phyloP scores from a whole-genome alignment of 2,113 vertebrate genomes.

The Cathartes aura region DNA sequence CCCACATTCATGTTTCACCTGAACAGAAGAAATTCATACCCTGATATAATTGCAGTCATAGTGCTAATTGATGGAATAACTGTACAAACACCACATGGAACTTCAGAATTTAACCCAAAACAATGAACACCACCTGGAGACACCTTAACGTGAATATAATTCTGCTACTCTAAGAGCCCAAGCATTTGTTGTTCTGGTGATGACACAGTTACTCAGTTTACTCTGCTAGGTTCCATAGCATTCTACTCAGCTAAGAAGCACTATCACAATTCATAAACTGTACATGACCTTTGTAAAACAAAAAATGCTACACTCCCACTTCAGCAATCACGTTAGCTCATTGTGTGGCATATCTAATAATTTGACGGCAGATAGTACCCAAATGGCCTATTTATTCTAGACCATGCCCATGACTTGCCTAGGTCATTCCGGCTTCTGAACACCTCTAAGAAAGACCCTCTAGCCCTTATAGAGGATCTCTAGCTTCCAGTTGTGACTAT shows the following conservation, averaged over 20 bases:
- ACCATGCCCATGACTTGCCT: background rate
- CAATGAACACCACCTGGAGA: background rate
- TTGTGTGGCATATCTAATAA: background rate
- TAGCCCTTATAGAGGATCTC: background rate
- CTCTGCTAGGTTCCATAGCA: background rate
- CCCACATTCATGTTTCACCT: background rate
- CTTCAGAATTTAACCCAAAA: conserved; percentile 15
- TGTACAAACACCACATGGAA: background rate
- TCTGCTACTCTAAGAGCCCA: background rate
- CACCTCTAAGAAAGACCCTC: background rate
- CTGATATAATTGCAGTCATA: background rate
- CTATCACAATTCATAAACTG: background rate
- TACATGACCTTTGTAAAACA: background rate
- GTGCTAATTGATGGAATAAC: background rate
- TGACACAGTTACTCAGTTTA: background rate
- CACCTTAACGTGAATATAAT: background rate
- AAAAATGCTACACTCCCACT: background rate
- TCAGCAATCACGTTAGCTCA: background rate
- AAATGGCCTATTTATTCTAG: background rate
- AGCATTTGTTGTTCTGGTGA: background rate
- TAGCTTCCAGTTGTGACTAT: background rate
- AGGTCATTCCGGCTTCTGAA: background rate
- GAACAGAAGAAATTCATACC: background rate
- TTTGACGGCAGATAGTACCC: background rate
- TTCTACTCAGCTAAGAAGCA: background rate